Conservation (phyloP, 2,797 vertebrate species). For the Galagoides demidoff region DNA sequence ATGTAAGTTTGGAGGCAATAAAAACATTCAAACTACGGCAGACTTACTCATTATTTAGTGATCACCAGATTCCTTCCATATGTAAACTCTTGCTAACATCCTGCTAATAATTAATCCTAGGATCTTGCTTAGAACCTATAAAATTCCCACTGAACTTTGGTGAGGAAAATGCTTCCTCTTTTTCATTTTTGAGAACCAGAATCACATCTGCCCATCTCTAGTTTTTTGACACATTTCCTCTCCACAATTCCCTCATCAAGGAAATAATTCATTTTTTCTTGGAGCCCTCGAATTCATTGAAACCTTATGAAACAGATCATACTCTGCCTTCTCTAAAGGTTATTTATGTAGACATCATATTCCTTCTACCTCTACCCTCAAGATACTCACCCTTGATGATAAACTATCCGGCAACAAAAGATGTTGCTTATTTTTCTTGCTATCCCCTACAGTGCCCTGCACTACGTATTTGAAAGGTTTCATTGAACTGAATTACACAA, state of each 20-base stretch:
- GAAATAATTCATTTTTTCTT: background rate
- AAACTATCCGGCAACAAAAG: conserved; percentile 47
- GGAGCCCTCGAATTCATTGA: background rate
- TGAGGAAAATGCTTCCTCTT: background rate
- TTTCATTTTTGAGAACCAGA: conserved; percentile 22
- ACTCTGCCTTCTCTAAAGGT: background rate
- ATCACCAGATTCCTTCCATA: conserved; percentile 18
- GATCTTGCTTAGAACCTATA: background rate
- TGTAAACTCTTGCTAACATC: background rate
- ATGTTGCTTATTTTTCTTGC: conserved; percentile 18
- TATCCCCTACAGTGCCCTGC: background rate
- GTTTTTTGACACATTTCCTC: background rate
- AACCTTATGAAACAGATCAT: background rate
- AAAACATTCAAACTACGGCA: background rate
- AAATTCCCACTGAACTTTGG: background rate
- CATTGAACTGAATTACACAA: conserved; percentile 63
- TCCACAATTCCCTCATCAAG: background rate
- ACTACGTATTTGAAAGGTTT: conserved; percentile 37
- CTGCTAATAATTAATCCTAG: background rate
- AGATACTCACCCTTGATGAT: conserved; percentile 30
- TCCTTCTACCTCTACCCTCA: background rate
- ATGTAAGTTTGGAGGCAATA: background rate
- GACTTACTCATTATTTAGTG: background rate
- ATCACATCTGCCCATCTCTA: background rate
- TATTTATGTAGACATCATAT: background rate